Conservation (phyloP, 2,888 invertebrate species). For the Amphipyra berbera region DNA sequence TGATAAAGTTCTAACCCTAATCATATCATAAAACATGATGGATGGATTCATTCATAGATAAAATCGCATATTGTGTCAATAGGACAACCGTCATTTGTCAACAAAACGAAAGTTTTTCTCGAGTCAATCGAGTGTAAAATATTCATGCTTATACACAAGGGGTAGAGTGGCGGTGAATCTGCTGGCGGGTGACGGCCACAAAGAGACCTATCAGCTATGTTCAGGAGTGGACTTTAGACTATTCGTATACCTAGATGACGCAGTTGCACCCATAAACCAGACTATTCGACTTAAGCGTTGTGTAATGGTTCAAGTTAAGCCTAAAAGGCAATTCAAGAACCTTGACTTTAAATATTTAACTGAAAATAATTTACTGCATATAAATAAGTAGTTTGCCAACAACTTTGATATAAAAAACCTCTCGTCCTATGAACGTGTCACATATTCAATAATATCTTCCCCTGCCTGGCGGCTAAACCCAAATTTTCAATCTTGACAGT, state of each 20-base stretch:
- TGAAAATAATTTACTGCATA: background rate
- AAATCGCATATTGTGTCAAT: constrained; percentile 21
- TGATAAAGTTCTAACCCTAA: too few species aligned
- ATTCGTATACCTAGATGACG: too few species aligned
- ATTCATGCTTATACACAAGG: constrained; percentile 19
- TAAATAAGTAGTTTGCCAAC: constrained; percentile 3
- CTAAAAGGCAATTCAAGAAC: too few species aligned
- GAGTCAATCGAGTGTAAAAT: constrained; percentile 48
- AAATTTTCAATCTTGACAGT: constrained; percentile 88
- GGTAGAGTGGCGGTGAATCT: too few species aligned
- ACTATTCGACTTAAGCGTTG: too few species aligned
- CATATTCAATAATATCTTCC: constrained; percentile 72
- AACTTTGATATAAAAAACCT: constrained; percentile 58
- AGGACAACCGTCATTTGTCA: constrained; percentile 34
- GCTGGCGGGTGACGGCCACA: too few species aligned
- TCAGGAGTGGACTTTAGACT: too few species aligned
- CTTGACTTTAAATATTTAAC: background rate
- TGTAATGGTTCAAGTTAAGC: too few species aligned
- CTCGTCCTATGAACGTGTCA: constrained; percentile 60
- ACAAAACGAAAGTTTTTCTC: constrained; percentile 33
- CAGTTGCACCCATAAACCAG: too few species aligned
- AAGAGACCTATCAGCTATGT: too few species aligned
- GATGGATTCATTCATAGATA: too few species aligned
- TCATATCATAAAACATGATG: too few species aligned
- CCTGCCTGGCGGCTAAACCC: constrained; percentile 82